phyloP scores from a whole-genome alignment of 2,113 vertebrate species.

The Agapornis roseicollis region DNA sequence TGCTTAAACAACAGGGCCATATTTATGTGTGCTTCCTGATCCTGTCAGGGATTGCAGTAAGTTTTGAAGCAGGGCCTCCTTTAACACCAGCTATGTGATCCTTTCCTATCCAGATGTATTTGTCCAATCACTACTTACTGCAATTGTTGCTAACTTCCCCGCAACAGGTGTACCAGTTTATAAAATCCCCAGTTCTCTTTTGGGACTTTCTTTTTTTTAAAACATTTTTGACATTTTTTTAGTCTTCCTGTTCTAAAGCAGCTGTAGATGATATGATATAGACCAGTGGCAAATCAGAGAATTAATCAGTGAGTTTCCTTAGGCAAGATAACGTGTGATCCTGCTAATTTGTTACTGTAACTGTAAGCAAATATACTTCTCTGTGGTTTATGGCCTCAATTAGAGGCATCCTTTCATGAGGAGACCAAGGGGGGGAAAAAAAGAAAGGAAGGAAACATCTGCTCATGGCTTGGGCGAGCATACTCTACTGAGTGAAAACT shows the following conservation, averaged over 20 bases:
- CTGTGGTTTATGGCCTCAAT: background rate
- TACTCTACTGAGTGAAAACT: background rate
- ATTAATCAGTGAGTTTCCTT: background rate
- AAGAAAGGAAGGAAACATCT: background rate
- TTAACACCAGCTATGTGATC: background rate
- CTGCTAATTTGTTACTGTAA: background rate
- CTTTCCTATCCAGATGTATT: background rate
- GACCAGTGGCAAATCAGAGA: background rate
- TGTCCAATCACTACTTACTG: background rate
- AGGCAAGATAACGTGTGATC: background rate
- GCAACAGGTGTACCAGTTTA: background rate
- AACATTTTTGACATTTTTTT: background rate
- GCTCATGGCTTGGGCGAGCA: rapidly evolving
- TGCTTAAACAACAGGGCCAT: background rate
- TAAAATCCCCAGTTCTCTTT: background rate
- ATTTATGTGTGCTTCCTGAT: background rate
- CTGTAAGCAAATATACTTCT: background rate
- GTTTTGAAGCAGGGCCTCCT: background rate
- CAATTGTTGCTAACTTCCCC: background rate
- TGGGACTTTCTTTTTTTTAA: background rate
- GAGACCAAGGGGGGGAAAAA: background rate
- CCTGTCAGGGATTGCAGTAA: background rate
- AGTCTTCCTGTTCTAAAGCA: background rate
- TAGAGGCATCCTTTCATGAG: background rate
- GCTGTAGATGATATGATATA: background rate